A percentile compares a stretch with the other conserved stretches of the same genome.
Conservation (phyloP, 2,113 vertebrate genomes). For the Sylvia atricapilla region DNA sequence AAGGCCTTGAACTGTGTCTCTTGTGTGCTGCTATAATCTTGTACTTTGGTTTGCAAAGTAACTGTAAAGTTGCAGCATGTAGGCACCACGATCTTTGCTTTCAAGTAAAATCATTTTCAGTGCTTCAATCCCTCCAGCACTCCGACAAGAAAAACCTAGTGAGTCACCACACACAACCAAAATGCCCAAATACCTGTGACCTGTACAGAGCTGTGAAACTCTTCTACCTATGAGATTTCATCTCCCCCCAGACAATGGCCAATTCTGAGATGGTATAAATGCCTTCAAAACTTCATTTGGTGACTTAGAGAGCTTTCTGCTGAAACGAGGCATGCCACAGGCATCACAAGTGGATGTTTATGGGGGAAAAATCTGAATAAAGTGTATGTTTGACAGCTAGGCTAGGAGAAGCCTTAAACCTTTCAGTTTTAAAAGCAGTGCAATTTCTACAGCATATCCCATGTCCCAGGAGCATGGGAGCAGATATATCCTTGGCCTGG, state of each 20-base stretch:
- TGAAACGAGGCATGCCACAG: fast-evolving
- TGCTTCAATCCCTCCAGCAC: neutral
- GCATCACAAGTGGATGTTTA: neutral
- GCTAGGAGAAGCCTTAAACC: neutral
- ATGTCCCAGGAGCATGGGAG: fast-evolving
- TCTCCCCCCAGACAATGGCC: neutral
- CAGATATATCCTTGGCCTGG: neutral
- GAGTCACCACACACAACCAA: neutral
- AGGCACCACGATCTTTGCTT: neutral
- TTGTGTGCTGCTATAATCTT: neutral
- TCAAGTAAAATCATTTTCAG: neutral
- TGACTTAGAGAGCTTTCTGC: neutral
- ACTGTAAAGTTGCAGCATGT: neutral
- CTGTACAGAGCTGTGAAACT: neutral
- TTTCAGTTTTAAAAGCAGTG: neutral
- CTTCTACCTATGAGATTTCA: neutral
- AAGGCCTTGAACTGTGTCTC: neutral
- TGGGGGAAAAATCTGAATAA: neutral
- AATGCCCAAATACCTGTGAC: neutral
- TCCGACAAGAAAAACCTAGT: neutral
- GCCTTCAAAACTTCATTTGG: neutral
- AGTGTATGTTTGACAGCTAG: neutral
- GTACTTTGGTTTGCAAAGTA: neutral
- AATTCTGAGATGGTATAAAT: neutral
- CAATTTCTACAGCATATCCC: neutral